Base-by-base conservation (phyloP, 2,888 invertebrate species). In the Rhagium mordax region DNA sequence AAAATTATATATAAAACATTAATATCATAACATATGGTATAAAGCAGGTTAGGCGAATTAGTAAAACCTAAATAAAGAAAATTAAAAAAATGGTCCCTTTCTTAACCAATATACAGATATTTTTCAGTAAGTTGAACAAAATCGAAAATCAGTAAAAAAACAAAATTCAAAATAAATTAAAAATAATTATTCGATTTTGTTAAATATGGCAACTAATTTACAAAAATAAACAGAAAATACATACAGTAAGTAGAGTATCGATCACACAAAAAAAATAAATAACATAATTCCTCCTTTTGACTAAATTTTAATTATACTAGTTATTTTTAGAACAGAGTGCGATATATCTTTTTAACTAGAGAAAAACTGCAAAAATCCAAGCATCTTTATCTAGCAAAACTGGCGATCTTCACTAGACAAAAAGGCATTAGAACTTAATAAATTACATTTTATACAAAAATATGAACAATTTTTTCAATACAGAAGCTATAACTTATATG, bases 31-130 rank as follows among this genome's bases (percentile, higher is more conserved):
- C 72, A 73, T 73, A 72, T 72, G 72, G 64, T 67, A 67, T 77
- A 72, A 82, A 81, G 81, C 79, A 75, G 78, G 79, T 81, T 81
- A 81, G 81, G 76, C 76, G 68, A 82, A 84, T 86, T 85, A 85
- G 85, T 85, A 85, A 78, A 81, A 79, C 79, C 76, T 79, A 76
- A 83, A 80, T 79, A 81, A 80, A 76, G 80, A 79, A 82, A 81
- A 77, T 76, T 78, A 80, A 83, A 82, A 81, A 78, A 83, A 86
- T 85, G 86, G 86, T 86, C 86, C 86, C 87, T 86, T 81, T 82
- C 81, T 81, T 81, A 83, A 81, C 84, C 83, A 82, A 84, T 82
- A 78, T 80, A 81, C 80, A 83, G 79, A 82, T 75, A 79, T 71
- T 74, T 6, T 74, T 80, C 74, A 74, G 71, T 76, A 80, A 79